These are phyloP conservation scores for Uropsilus gracilis DNA, from an alignment of 2,113 vertebrate species.

Conservation along the genomic window DNA sequence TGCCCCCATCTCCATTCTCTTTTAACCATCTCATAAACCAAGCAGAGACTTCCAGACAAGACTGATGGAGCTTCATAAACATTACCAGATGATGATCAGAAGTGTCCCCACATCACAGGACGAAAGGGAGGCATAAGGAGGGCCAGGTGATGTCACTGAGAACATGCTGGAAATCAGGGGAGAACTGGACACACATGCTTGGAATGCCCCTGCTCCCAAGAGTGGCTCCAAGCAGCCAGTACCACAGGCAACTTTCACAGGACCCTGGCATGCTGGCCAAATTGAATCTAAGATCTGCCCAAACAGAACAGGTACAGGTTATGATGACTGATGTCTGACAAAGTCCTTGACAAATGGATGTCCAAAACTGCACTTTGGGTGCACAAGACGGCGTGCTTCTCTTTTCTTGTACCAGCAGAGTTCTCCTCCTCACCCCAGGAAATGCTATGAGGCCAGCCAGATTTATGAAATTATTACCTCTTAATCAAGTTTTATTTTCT, in stretches of 20 bases:
- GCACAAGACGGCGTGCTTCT: not conserved
- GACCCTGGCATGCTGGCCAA: not conserved
- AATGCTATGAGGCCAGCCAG: not conserved
- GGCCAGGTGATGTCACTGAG: not conserved
- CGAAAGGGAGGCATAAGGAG: not conserved
- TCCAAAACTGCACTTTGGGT: not conserved
- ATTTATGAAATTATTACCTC: not conserved
- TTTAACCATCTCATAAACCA: slow-evolving; percentile 67
- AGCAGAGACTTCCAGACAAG: slow-evolving; percentile 49
- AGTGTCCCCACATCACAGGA: not conserved
- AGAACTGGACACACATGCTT: not conserved
- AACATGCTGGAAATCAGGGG: not conserved
- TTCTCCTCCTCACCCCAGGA: not conserved
- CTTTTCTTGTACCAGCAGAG: not conserved
- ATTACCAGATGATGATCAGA: slow-evolving; percentile 46
- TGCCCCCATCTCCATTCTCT: slow-evolving; percentile 61
- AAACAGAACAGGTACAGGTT: fast-evolving
- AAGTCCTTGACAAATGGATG: not conserved
- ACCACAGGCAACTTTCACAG: not conserved
- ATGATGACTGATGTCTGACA: not conserved
- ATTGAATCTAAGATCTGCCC: not conserved
- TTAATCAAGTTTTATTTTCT: not conserved
- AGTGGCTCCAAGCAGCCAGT: not conserved
- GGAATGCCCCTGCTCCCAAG: no score
- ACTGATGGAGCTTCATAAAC: slow-evolving; percentile 41